These are phyloP conservation scores for Lamprotornis superbus DNA, from an alignment of 2,113 vertebrate genomes.

Conservation along the genomic window DNA sequence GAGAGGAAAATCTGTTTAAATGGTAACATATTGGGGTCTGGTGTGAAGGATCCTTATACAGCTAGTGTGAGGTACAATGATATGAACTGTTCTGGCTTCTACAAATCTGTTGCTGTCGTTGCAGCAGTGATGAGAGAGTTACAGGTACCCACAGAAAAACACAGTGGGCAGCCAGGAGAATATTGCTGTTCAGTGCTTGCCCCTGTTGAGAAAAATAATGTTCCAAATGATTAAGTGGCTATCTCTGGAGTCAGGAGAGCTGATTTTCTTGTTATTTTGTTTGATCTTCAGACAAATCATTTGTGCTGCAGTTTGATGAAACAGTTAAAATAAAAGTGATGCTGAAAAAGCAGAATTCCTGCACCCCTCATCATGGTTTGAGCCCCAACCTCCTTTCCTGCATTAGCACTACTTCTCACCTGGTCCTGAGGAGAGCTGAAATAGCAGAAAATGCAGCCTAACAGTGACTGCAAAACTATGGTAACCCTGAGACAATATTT, in stretches of 20 bases:
- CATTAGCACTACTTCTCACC: not conserved
- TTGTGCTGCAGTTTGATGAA: not conserved
- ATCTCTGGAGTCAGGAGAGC: not conserved
- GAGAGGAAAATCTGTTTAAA: not conserved
- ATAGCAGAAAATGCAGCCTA: not conserved
- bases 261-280: not conserved
- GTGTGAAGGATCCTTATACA: not conserved
- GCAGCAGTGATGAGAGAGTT: not conserved
- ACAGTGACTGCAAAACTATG: not conserved
- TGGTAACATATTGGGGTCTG: not conserved
- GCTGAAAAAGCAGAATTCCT: not conserved
- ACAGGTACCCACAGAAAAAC: not conserved
- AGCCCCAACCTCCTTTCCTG: not conserved
- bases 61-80: not conserved
- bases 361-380: rapidly evolving
- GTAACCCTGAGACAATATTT: not conserved
- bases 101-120: not conserved
- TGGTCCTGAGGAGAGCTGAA: not conserved
- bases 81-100: not conserved
- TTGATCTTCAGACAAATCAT: not conserved
- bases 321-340: not conserved
- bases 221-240: not conserved
- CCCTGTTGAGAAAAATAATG: not conserved
- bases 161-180: not conserved
- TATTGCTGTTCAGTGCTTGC: not conserved